These are phyloP conservation scores for Noctua comes DNA, from an alignment of 2,888 invertebrate species.

Conservation along the genomic window DNA sequence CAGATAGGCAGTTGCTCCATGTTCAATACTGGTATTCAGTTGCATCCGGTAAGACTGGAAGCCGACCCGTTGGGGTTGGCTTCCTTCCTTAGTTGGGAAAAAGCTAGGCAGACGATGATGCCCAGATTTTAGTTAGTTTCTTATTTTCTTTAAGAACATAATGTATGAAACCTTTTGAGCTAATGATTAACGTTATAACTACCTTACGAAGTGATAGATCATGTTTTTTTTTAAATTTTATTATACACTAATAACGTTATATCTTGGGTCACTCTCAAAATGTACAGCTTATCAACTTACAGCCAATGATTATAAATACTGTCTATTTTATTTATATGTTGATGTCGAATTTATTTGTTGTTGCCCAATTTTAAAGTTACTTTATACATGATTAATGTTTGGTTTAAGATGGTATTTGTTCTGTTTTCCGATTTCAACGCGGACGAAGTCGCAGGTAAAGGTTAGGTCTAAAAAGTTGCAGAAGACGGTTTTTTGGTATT, in stretches of 20 bases:
- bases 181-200: neutral
- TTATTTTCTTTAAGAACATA: neutral
- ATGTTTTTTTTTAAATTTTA: neutral
- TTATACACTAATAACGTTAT: neutral
- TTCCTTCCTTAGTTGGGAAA: too few relatives aligned
- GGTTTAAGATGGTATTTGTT: neutral
- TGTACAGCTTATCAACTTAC: constrained; percentile 10
- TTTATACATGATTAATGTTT: neutral
- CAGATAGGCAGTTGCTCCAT: too few relatives aligned
- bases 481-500: neutral
- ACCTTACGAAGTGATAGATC: neutral
- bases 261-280: neutral
- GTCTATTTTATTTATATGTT: neutral
- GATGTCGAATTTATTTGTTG: neutral
- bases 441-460: neutral
- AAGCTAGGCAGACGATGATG: too few relatives aligned
- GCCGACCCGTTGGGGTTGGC: too few relatives aligned
- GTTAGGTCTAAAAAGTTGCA: neutral
- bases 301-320: neutral
- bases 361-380: neutral
- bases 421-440: neutral
- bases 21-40: too few relatives aligned
- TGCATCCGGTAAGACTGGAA: too few relatives aligned
- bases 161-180: constrained; percentile 4
- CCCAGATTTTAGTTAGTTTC: neutral